phyloP scores from a whole-genome alignment of 1,140 invertebrate genomes.

The Ceratosolen solmsi region DNA sequence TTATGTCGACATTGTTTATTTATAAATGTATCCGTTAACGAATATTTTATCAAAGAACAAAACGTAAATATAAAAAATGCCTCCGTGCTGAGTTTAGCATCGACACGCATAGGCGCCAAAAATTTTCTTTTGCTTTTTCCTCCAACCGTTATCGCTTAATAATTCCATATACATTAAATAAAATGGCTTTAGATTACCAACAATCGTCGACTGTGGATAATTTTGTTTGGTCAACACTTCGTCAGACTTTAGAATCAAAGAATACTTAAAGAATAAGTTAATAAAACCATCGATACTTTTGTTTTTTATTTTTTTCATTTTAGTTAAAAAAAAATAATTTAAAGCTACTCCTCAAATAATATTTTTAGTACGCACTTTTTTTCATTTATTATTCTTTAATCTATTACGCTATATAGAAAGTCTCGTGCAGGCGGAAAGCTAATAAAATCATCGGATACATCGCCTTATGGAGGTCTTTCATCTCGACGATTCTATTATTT shows the following conservation, averaged over 20 bases:
- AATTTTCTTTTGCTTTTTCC: slow-evolving; percentile 44
- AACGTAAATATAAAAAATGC: slow-evolving; percentile 30
- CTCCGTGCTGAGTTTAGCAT: slow-evolving; percentile 50
- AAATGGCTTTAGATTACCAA: slow-evolving; percentile 44
- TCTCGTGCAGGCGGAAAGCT: not conserved
- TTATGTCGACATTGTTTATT: not conserved
- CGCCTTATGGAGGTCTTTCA: slow-evolving; percentile 34
- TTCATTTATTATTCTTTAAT: slow-evolving; percentile 33
- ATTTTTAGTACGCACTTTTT: slow-evolving; percentile 23
- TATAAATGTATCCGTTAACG: not conserved
- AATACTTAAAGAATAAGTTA: slow-evolving; percentile 45
- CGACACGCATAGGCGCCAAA: slow-evolving; percentile 39
- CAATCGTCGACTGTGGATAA: not conserved
- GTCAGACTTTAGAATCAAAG: slow-evolving; percentile 39
- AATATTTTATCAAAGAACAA: not conserved
- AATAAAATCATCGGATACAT: slow-evolving; percentile 38
- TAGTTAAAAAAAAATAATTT: slow-evolving; percentile 50
- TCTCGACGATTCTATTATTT: not conserved
- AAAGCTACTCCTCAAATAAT: slow-evolving; percentile 40
- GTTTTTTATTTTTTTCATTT: slow-evolving; percentile 53
- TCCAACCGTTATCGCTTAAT: slow-evolving; percentile 48
- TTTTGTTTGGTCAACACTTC: slow-evolving; percentile 28
- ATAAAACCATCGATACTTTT: slow-evolving; percentile 43
- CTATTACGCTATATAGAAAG: slow-evolving; percentile 39
- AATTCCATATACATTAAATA: slow-evolving; percentile 32